These are phyloP conservation scores for Onychorhynchus coronatus DNA, from an alignment of 2,113 vertebrate species.

Conservation along the genomic window DNA sequence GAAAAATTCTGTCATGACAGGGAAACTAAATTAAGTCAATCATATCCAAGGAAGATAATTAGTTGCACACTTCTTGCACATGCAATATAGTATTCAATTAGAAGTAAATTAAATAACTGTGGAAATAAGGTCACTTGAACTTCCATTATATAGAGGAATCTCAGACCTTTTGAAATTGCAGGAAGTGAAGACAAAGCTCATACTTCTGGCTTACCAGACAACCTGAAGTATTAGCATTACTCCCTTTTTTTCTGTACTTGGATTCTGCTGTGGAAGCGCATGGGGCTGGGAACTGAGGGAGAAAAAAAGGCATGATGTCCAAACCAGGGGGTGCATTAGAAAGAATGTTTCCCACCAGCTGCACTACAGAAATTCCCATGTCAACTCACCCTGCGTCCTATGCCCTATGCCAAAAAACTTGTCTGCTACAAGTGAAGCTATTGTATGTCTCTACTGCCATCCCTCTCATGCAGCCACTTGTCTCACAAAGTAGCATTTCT, in stretches of 20 bases:
- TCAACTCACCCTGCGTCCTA: background rate
- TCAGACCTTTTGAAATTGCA: background rate
- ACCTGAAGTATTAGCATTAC: background rate
- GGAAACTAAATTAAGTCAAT: constrained; percentile 2
- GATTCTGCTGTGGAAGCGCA: background rate
- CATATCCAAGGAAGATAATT: background rate
- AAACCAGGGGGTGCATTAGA: background rate
- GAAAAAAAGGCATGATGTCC: background rate
- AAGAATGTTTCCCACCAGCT: background rate
- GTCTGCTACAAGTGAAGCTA: fast-evolving
- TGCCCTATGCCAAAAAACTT: background rate
- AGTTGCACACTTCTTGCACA: background rate
- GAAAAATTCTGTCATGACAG: background rate
- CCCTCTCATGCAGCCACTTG: background rate
- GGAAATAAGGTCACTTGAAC: background rate
- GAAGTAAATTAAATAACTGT: background rate
- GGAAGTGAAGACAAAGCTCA: background rate
- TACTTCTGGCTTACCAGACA: background rate
- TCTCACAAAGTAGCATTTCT: background rate
- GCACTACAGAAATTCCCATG: background rate
- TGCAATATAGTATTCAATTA: background rate
- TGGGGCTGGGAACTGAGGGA: background rate
- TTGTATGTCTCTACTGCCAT: background rate
- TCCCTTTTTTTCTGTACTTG: background rate
- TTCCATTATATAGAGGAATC: background rate